Evolutionary conservation across 2,797 vertebrate genomes (phyloP), one percentile per base, ranked within the genome.

Genomic region (Picus viridis): DNA sequence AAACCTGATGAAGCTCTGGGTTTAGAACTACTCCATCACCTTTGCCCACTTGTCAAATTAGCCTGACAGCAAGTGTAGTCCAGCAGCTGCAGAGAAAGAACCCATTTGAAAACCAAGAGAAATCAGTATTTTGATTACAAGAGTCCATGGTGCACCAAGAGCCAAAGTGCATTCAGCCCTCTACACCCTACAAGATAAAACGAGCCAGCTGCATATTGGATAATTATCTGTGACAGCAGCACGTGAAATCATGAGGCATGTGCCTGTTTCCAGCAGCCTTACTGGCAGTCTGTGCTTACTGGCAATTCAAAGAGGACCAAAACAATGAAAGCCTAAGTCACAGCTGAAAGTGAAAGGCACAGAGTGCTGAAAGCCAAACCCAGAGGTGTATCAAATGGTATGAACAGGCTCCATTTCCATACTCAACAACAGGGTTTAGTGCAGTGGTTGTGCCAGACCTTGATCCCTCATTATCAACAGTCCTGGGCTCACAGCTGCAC

Each of bases 71-170:
- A 19, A 3, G 12, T 26, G 19, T 18, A n/a, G 51, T 29, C 54
- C 68, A 64, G 45, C 62, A 68, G 26, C 56, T 59, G 13, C 8
- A 17, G 2, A 27, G 34, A 43, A 36, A 14, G 41, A 43, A 56
- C 43, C 13, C 0, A 20, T 26, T 36, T 69, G 24, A 53, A 91
- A 84, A 36, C 8, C 7, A 23, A 70, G 16, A 27, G 17, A 27
- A 53, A 6, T 22, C 12, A 24, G 39, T 16, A 26, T 54, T 78
- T 62, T 15, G 49, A 34, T 47, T 27, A 6, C 10, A 51, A 30
- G 27, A 63, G 56, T 16, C n/a, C 6, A 3, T 6, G 0, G 11
- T 19, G 61, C 1, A 0, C 32, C 2, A 3, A 18, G 20, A 10
- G 51, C 51, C 51, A 9, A 34, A 14, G 34, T 6, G 17, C 32